Percentiles rank a stretch among this genome's conserved stretches.
Evolutionary conservation across 2,113 vertebrate species (phyloP).

Genomic region (Cromileptes altivelis): DNA sequence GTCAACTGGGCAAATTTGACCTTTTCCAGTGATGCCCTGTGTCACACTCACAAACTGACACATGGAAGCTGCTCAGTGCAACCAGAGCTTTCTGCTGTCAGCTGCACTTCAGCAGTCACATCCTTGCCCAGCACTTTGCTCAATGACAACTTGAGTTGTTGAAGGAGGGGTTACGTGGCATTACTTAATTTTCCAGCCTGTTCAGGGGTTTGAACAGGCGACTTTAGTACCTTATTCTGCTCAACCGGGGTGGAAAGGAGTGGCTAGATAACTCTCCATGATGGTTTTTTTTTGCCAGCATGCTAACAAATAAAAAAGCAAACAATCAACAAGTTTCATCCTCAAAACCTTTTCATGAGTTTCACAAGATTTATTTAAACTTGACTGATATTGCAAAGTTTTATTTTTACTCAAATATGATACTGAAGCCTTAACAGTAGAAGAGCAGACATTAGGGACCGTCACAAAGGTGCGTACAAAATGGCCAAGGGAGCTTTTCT

Average conservation of each 20-base stretch:
- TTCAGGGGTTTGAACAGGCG: neutral
- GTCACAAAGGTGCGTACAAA: too few relatives aligned
- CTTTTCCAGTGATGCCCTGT: conserved; percentile 21
- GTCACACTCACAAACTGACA: conserved; percentile 42
- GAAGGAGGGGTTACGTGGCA: neutral
- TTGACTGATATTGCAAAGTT: neutral
- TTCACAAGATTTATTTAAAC: neutral
- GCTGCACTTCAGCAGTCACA: neutral
- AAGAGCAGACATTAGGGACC: neutral
- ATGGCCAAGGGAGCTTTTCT: too few relatives aligned
- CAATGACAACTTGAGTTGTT: neutral
- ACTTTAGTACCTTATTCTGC: neutral
- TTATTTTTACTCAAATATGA: neutral
- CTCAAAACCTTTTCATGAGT: neutral
- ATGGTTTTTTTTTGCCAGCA: neutral
- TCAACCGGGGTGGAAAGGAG: neutral
- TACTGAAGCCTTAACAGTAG: neutral
- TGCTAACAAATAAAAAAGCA: neutral
- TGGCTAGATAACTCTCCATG: neutral
- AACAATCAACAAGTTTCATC: too few relatives aligned
- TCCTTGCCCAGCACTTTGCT: conserved; percentile 12
- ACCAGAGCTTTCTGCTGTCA: conserved; percentile 15
- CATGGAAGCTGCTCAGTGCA: conserved; percentile 12
- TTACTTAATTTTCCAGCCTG: conserved; percentile 17
- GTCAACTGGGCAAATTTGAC: conserved; percentile 26